These are phyloP conservation scores for Borostomias antarcticus DNA, from an alignment of 2,797 vertebrate species.

Conservation along the genomic window DNA sequence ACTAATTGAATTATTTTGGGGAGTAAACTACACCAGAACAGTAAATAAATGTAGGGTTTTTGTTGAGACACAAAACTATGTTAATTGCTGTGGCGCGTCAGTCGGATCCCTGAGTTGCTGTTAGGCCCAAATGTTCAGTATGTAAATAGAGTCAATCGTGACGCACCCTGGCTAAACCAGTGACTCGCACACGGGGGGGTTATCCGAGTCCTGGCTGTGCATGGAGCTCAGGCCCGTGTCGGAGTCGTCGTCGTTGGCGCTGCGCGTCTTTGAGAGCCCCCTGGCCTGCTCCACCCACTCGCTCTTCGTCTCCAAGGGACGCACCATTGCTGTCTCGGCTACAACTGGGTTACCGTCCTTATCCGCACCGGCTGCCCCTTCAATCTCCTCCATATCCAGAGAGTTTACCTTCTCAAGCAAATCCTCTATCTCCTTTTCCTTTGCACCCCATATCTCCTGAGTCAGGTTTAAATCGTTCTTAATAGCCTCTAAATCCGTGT, in stretches of 20 bases:
- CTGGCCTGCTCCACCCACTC: conserved; percentile 83
- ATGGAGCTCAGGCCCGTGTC: conserved; percentile 96
- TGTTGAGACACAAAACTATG: not conserved
- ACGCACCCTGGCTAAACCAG: conserved; percentile 70
- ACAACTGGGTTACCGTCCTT: conserved; percentile 17
- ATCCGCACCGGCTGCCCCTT: conserved; percentile 24
- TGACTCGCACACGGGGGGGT: conserved; percentile 81
- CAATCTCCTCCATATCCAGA: conserved; percentile 65
- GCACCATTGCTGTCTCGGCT: conserved; percentile 39
- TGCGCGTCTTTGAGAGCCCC: conserved; percentile 77
- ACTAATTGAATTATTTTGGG: not conserved
- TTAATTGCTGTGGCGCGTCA: not conserved
- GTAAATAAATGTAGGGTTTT: not conserved
- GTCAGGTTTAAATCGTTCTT: conserved; percentile 82
- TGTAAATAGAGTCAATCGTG: not conserved
- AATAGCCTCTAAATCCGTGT: conserved; percentile 86
- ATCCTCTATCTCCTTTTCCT: conserved; percentile 82
- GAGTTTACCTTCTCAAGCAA: conserved; percentile 81
- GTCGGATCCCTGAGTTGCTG: conserved; percentile 12
- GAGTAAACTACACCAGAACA: not conserved
- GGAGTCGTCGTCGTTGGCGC: conserved; percentile 89
- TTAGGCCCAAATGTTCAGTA: not conserved
- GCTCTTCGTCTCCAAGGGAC: conserved; percentile 53
- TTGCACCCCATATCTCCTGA: conserved; percentile 79
- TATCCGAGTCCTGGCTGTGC: conserved; percentile 97